Conservation (phyloP, 2,797 vertebrate genomes). For the Chaetodon trifasciatus region DNA sequence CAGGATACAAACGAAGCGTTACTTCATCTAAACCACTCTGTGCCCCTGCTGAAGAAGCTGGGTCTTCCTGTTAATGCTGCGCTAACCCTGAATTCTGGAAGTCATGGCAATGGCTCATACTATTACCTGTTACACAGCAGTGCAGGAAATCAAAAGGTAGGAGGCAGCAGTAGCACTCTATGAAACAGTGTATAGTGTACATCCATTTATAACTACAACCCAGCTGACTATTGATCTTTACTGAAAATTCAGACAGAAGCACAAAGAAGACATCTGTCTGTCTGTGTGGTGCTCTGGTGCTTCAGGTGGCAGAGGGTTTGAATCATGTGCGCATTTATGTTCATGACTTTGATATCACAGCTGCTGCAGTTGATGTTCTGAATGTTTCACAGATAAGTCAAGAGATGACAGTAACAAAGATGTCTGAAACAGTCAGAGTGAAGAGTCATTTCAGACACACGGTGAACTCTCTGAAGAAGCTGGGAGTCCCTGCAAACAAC, state of each 20-base stretch:
- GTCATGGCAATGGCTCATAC: constrained; percentile 58
- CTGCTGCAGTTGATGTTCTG: constrained; percentile 3
- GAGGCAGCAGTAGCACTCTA: neutral
- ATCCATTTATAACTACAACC: neutral
- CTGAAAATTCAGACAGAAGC: neutral
- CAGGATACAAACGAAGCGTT: constrained; percentile 82
- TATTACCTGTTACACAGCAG: constrained; percentile 69
- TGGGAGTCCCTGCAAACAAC: constrained; percentile 79
- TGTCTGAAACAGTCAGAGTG: constrained; percentile 64
- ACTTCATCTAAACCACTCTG: constrained; percentile 79
- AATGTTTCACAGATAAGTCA: constrained; percentile 79
- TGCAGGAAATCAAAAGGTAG: constrained; percentile 83
- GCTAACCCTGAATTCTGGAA: constrained; percentile 75
- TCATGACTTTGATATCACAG: neutral
- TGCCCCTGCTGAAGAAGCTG: constrained; percentile 74
- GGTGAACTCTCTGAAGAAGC: constrained; percentile 74
- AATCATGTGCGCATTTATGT: neutral
- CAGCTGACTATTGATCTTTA: neutral
- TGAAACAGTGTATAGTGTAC: neutral
- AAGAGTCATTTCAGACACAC: constrained; percentile 82
- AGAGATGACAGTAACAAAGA: constrained; percentile 77
- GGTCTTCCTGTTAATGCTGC: constrained; percentile 79
- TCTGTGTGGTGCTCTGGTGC: neutral
- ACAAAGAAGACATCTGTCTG: neutral
- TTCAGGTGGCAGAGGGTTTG: too few relatives aligned